Evolutionary conservation across 37 sponge, comb jelly and placozoan species (phyloP).

Genomic region (Agelas oroides): DNA sequence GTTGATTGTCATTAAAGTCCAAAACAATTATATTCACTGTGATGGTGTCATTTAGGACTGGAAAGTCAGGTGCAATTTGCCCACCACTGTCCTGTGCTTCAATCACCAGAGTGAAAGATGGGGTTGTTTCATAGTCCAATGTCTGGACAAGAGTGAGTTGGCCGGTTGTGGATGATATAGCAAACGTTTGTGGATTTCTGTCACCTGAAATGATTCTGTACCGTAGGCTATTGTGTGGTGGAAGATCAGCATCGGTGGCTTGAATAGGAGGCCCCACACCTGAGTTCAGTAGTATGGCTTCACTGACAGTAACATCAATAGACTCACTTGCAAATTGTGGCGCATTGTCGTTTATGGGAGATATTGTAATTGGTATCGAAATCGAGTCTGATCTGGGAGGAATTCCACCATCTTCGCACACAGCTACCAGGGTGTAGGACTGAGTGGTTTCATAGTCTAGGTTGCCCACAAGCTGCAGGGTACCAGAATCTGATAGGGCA

Average conservation of each 20-base stretch:
- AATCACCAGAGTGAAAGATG: constrained; percentile 24
- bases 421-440: constrained; percentile 41
- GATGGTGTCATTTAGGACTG: constrained; percentile 38
- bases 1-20: constrained; percentile 58
- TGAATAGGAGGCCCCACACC: constrained; percentile 1
- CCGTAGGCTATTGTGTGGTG: constrained; percentile 51
- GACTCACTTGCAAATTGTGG: constrained; percentile 40
- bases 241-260: constrained; percentile 61
- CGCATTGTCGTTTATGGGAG: constrained; percentile 60
- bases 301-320: constrained; percentile 26
- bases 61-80: not conserved
- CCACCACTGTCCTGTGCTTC: constrained; percentile 55
- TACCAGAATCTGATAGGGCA: constrained; percentile 41
- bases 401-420: constrained; percentile 70
- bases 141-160: constrained; percentile 36
- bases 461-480: constrained; percentile 20
- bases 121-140: constrained; percentile 59
- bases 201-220: constrained; percentile 45
- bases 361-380: constrained; percentile 45
- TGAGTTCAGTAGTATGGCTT: not conserved
- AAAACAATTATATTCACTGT: constrained; percentile 22
- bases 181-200: constrained; percentile 11
- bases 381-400: constrained; percentile 34
- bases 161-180: constrained; percentile 43
- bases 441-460: constrained; percentile 52